These are phyloP conservation scores for Brevipalpus yothersi DNA, from an alignment of 1,140 invertebrate species.

Conservation along the genomic window DNA sequence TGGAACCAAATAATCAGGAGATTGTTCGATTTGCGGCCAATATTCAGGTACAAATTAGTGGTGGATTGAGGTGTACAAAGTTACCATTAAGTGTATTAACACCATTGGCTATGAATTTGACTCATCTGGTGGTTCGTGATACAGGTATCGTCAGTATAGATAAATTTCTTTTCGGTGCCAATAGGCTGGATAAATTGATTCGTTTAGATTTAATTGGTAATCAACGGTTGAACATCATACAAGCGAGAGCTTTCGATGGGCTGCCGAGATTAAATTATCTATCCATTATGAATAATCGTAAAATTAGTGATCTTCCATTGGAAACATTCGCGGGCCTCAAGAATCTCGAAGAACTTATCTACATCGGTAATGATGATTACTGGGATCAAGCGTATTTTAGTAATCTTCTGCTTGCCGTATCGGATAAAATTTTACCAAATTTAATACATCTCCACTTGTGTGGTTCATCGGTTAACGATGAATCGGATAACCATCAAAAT, in stretches of 20 bases:
- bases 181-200: neutral
- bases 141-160: neutral
- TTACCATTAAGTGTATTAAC: neutral
- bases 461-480: neutral
- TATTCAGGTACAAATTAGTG: constrained; percentile 5
- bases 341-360: constrained; percentile 4
- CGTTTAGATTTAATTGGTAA: constrained; percentile 2
- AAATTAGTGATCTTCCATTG: neutral
- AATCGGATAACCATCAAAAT: neutral
- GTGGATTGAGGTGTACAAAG: neutral
- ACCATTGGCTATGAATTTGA: neutral
- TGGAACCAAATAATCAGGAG: neutral
- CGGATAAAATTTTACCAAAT: constrained; percentile 1
- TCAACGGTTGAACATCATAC: neutral
- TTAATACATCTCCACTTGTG: constrained; percentile 4
- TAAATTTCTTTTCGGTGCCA: neutral
- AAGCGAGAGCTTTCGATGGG: constrained; percentile 3
- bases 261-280: neutral
- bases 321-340: constrained; percentile 4
- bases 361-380: neutral
- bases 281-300: neutral
- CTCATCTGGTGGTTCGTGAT: constrained; percentile 3
- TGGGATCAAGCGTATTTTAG: neutral
- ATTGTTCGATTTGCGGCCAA: neutral
- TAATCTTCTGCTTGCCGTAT: neutral